Evolutionary conservation across 2,888 invertebrate genomes (phyloP).

Genomic region (Cataglyphis livida): DNA sequence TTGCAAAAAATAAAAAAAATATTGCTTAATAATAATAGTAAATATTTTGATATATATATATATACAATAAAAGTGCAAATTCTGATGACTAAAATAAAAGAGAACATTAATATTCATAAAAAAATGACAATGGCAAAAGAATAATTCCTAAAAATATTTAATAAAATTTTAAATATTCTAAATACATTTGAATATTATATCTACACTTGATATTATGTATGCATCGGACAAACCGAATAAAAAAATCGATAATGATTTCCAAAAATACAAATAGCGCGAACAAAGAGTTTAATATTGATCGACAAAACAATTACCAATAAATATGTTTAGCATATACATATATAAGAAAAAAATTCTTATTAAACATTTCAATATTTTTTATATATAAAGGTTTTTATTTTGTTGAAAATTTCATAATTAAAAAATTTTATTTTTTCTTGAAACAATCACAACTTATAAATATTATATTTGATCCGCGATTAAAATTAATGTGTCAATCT

Average conservation of each 20-base stretch:
- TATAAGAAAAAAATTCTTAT: background rate
- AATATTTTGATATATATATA: background rate
- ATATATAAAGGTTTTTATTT: background rate
- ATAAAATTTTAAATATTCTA: background rate
- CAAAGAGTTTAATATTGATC: no score
- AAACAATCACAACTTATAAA: background rate
- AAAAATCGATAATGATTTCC: no score
- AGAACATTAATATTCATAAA: background rate
- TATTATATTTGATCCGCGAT: background rate
- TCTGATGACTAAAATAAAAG: background rate
- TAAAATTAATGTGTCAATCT: slow-evolving; percentile 31
- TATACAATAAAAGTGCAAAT: background rate
- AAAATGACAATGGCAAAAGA: background rate
- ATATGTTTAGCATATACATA: no score
- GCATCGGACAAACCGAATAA: no score
- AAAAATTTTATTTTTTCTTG: background rate
- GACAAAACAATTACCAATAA: no score
- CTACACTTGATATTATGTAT: background rate
- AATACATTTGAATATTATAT: background rate
- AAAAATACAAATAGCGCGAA: no score
- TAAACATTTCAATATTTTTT: background rate
- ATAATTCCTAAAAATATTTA: background rate
- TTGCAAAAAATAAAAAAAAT: background rate
- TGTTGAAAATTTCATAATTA: background rate
- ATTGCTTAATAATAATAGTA: background rate